phyloP scores from a whole-genome alignment of 2,888 invertebrate genomes.

The Habroteleia sp. region DNA sequence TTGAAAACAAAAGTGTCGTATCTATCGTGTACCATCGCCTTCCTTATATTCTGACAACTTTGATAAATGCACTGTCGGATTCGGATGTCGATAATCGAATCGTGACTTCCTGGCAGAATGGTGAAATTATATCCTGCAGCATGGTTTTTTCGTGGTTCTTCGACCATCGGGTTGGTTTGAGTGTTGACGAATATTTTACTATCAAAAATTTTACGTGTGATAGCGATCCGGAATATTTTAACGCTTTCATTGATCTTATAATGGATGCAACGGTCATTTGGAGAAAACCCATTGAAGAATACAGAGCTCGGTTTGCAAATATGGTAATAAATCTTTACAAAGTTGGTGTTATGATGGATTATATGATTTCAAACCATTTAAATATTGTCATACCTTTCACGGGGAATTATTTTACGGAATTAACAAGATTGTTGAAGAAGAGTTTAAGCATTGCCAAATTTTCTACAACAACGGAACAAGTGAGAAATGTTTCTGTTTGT shows the following conservation, averaged over 20 bases:
- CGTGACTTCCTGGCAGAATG: conserved; percentile 27
- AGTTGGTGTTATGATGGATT: conserved; percentile 52
- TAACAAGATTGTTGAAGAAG: conserved; percentile 76
- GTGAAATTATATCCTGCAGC: conserved; percentile 64
- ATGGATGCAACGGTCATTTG: conserved; percentile 65
- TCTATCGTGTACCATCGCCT: conserved; percentile 69
- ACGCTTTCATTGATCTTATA: conserved; percentile 70
- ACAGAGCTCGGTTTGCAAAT: conserved; percentile 67
- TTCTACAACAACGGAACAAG: conserved; percentile 5
- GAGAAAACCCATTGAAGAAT: conserved; percentile 66
- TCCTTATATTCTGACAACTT: conserved; percentile 70
- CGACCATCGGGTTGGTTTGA: conserved; percentile 67
- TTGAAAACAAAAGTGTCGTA: conserved; percentile 68
- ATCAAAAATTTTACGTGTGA: conserved; percentile 73
- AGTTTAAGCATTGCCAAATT: conserved; percentile 29
- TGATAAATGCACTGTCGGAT: conserved; percentile 72
- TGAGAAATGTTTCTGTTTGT: background rate
- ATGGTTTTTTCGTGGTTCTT: conserved; percentile 70
- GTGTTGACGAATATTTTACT: conserved; percentile 67
- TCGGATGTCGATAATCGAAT: conserved; percentile 63
- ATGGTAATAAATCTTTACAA: conserved; percentile 67
- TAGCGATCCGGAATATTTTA: conserved; percentile 71
- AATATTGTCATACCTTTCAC: conserved; percentile 81
- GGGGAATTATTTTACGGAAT: conserved; percentile 77
- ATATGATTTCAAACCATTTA: conserved; percentile 62